These are phyloP conservation scores for Eupithecia subfuscata DNA, from an alignment of 2,888 invertebrate species.

Conservation along the genomic window DNA sequence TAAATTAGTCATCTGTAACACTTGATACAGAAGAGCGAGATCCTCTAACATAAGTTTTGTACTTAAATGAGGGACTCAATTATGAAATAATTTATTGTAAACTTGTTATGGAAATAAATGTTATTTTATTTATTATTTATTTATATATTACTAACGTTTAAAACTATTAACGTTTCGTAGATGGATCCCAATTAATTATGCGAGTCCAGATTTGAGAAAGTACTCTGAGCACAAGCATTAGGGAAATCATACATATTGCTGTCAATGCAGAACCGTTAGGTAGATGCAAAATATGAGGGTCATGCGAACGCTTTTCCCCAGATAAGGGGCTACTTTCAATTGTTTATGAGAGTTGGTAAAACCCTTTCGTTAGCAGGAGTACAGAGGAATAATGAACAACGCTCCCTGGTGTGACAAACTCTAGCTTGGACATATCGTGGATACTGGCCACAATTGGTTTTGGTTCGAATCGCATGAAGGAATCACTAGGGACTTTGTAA, in stretches of 20 bases:
- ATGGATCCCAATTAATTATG: background rate
- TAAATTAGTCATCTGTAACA: too few relatives aligned
- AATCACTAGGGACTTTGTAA: background rate
- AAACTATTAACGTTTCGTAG: background rate
- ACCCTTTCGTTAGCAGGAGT: background rate
- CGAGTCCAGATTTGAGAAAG: background rate
- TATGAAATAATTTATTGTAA: too few relatives aligned
- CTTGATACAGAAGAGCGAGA: too few relatives aligned
- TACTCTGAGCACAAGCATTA: background rate
- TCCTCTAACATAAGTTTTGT: too few relatives aligned
- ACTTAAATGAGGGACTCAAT: too few relatives aligned
- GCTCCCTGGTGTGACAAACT: background rate
- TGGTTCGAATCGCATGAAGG: background rate
- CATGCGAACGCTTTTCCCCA: constrained; percentile 13
- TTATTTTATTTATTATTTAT: too few relatives aligned
- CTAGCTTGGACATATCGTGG: background rate
- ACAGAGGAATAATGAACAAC: background rate
- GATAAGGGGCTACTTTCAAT: constrained; percentile 15
- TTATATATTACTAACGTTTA: too few relatives aligned
- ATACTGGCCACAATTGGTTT: background rate
- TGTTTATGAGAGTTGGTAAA: background rate
- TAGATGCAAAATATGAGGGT: constrained; percentile 31
- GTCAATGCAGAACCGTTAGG: constrained; percentile 27
- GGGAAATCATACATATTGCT: constrained; percentile 18
- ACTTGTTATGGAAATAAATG: too few relatives aligned